Conservation (phyloP, 1,140 invertebrate genomes). For the Chironomus tepperi region DNA sequence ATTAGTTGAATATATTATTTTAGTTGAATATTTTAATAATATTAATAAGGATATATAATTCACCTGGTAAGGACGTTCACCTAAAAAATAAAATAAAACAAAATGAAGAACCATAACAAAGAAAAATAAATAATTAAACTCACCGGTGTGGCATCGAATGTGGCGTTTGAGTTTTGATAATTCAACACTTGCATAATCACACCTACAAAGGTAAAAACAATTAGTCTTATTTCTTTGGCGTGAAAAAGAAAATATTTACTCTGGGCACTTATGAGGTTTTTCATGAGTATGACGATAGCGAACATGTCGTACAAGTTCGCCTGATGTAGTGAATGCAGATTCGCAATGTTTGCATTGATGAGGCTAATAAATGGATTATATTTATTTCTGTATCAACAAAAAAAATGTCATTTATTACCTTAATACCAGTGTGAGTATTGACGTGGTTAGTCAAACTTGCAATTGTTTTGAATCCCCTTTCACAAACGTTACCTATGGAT, state of each 20-base stretch:
- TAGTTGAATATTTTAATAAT: too few species aligned
- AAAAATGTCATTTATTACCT: slow-evolving; percentile 36
- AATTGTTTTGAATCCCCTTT: slow-evolving; percentile 88
- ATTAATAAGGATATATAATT: too few species aligned
- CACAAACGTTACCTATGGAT: slow-evolving; percentile 62
- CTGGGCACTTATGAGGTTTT: slow-evolving; percentile 89
- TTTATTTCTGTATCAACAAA: neutral
- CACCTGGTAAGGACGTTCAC: slow-evolving; percentile 53
- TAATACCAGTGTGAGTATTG: slow-evolving; percentile 92
- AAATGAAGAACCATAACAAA: too few species aligned
- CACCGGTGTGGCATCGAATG: slow-evolving; percentile 83
- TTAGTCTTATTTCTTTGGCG: too few species aligned
- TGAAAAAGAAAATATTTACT: too few species aligned
- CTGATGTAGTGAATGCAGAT: slow-evolving; percentile 89
- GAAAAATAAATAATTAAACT: too few species aligned
- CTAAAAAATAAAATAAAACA: slow-evolving; percentile 36
- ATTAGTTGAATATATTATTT: too few species aligned
- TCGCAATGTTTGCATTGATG: slow-evolving; percentile 91
- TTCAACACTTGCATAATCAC: slow-evolving; percentile 92
- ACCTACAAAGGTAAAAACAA: too few species aligned
- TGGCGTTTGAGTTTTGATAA: slow-evolving; percentile 87
- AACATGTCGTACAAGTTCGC: slow-evolving; percentile 87
- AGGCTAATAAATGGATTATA: slow-evolving; percentile 43
- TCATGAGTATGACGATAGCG: slow-evolving; percentile 89
- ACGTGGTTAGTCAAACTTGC: slow-evolving; percentile 92